Evolutionary conservation across 2,888 invertebrate genomes (phyloP).

Genomic region (Nowickia ferox): DNA sequence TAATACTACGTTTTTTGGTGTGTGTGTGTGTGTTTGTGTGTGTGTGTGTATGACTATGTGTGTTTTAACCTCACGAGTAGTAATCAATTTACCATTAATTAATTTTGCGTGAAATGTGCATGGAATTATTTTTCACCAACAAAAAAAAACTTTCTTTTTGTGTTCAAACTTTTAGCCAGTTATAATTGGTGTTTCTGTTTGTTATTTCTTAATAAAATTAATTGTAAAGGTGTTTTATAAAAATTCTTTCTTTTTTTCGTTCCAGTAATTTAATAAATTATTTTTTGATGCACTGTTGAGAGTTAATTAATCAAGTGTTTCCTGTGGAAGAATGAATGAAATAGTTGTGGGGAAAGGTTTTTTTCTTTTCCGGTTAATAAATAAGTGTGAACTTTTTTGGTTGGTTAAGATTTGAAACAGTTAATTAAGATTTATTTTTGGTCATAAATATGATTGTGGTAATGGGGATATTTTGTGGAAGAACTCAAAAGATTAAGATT

Average conservation of each 20-base stretch:
- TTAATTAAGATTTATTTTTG: not conserved
- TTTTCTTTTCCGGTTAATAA: conserved; percentile 18
- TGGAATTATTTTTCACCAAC: conserved; percentile 47
- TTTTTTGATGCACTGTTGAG: conserved; percentile 61
- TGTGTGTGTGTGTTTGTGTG: not conserved
- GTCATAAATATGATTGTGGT: not conserved
- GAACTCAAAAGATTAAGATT: too few relatives aligned
- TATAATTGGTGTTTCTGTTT: conserved; percentile 25
- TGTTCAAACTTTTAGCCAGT: conserved; percentile 5
- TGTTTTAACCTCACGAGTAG: conserved; percentile 25
- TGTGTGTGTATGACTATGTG: not conserved
- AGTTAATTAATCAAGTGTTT: conserved; percentile 68
- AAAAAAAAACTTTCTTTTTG: conserved; percentile 18
- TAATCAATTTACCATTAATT: conserved; percentile 71
- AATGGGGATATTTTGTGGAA: not conserved
- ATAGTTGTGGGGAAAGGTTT: conserved; percentile 19
- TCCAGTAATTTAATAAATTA: conserved; percentile 64
- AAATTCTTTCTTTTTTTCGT: not conserved
- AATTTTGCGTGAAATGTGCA: conserved; percentile 68
- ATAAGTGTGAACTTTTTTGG: conserved; percentile 22
- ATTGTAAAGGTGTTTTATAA: conserved; percentile 40
- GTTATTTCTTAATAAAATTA: conserved; percentile 43
- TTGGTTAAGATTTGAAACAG: not conserved
- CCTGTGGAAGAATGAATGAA: conserved; percentile 53
- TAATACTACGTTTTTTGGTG: not conserved